Conservation (phyloP, 2,888 invertebrate genomes). For the Dicycla oo region DNA sequence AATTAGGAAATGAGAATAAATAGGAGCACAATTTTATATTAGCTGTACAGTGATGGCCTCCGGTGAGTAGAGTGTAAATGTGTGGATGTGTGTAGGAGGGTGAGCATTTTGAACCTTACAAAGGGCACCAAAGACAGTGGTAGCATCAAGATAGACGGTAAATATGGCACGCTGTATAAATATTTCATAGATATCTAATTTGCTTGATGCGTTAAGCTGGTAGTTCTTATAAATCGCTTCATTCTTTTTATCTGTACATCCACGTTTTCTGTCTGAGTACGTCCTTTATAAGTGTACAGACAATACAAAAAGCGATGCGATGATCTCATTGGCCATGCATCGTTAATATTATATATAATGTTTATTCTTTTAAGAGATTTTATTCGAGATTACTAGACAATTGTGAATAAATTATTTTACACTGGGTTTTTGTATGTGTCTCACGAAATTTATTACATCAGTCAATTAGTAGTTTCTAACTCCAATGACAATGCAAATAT, state of each 20-base stretch:
- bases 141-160: neutral
- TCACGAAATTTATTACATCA: neutral
- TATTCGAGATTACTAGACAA: constrained; percentile 32
- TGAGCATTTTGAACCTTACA: too few species aligned
- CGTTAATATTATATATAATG: constrained; percentile 3
- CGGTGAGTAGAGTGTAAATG: too few species aligned
- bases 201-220: constrained; percentile 8
- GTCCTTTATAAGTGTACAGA: constrained; percentile 15
- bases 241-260: constrained; percentile 6
- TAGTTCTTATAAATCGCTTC: constrained; percentile 19
- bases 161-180: neutral
- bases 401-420: constrained; percentile 26
- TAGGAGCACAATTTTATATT: too few species aligned
- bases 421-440: constrained; percentile 5
- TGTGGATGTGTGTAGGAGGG: too few species aligned
- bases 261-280: constrained; percentile 5
- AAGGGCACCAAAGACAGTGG: neutral
- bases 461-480: neutral
- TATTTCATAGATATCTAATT: neutral
- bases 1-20: too few species aligned
- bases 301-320: constrained; percentile 41
- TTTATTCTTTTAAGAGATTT: constrained; percentile 24
- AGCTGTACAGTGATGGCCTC: too few species aligned
- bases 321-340: constrained; percentile 52
- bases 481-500: neutral